These are phyloP conservation scores for Chionomys nivalis DNA, from an alignment of 2,113 vertebrate species.

Conservation along the genomic window DNA sequence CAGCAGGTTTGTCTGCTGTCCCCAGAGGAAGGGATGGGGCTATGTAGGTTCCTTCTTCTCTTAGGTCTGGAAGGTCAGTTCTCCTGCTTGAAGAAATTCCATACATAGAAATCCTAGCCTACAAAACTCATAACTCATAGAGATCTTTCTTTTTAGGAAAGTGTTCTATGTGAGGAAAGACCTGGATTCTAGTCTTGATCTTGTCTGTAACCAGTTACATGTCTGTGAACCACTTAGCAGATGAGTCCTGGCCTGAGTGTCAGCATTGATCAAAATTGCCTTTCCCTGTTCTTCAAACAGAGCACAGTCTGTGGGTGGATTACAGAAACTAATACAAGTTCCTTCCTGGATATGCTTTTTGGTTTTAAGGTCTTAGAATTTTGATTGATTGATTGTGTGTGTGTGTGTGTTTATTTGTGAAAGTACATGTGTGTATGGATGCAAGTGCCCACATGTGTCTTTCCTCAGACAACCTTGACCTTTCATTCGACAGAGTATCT, in stretches of 20 bases:
- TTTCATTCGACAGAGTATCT: neutral
- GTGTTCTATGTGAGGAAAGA: neutral
- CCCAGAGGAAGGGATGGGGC: neutral
- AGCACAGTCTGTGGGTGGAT: neutral
- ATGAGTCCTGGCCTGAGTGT: neutral
- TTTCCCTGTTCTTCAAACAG: neutral
- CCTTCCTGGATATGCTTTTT: neutral
- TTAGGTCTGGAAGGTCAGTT: neutral
- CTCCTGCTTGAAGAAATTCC: slow-evolving; percentile 43
- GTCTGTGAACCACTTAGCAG: neutral
- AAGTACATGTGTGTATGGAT: no score
- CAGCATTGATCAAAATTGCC: fast-evolving
- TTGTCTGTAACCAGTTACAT: neutral
- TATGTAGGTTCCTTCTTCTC: neutral
- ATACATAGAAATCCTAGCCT: slow-evolving; percentile 35
- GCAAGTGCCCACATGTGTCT: neutral
- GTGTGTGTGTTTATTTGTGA: neutral
- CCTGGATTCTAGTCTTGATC: neutral
- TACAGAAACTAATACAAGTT: neutral
- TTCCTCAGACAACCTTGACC: neutral
- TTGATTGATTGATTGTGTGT: neutral
- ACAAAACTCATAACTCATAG: neutral
- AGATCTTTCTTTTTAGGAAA: slow-evolving; percentile 2
- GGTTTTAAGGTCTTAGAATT: neutral
- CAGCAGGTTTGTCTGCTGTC: neutral